A percentile compares a stretch with the other conserved stretches of the same genome.
These are phyloP conservation scores for Electrona antarctica DNA, from an alignment of 2,113 vertebrate genomes.

Conservation along the genomic window DNA sequence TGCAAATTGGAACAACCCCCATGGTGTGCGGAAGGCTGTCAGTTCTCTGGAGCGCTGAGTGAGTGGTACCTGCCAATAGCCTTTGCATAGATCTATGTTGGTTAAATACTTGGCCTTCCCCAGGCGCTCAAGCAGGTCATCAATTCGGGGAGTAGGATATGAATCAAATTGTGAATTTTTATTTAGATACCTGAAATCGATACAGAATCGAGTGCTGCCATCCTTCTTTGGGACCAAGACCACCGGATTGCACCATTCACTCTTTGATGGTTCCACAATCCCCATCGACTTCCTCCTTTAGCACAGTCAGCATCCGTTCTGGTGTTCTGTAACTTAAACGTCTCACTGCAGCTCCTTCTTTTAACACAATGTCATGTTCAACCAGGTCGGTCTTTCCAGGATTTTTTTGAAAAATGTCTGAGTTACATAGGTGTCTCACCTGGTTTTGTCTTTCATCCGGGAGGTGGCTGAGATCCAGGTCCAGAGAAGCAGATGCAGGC, in stretches of 20 bases:
- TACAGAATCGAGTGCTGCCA: too few species aligned
- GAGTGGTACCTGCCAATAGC: slow-evolving; percentile 3
- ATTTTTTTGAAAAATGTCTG: not conserved
- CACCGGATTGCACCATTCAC: too few species aligned
- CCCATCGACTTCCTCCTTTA: not conserved
- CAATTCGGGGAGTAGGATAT: too few species aligned
- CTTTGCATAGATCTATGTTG: not conserved
- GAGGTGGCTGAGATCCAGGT: not conserved
- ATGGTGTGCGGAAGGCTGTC: too few species aligned
- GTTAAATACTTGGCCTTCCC: slow-evolving; percentile 1
- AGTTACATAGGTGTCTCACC: not conserved
- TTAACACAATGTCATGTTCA: not conserved
- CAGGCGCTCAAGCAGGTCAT: not conserved
- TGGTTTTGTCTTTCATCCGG: not conserved
- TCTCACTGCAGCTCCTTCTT: not conserved
- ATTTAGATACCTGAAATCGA: too few species aligned
- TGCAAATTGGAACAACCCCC: too few species aligned
- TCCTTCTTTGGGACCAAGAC: too few species aligned
- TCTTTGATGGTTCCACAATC: too few species aligned
- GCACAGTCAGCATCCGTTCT: not conserved
- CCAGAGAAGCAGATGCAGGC: too few species aligned
- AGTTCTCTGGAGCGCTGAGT: too few species aligned
- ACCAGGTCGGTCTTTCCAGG: not conserved
- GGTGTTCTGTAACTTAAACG: not conserved
- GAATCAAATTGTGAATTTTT: not conserved